phyloP scores from a whole-genome alignment of 2,888 invertebrate species.

The Leptinotarsa haldemani region DNA sequence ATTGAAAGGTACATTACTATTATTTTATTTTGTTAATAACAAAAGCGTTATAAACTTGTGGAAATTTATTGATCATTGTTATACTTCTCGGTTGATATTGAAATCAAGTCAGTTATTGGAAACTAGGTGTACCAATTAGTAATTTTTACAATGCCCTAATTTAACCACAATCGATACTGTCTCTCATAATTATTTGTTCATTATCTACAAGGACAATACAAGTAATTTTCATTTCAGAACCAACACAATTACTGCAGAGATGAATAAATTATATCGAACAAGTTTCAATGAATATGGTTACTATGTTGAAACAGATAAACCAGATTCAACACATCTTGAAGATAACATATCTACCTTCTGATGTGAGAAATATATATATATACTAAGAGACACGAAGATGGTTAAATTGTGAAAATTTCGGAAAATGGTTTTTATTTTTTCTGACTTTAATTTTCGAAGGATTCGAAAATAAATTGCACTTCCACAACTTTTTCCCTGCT shows the following conservation, averaged over 20 bases:
- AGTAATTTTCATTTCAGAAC: background rate
- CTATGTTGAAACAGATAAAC: background rate
- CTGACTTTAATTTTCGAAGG: no score
- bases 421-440: no score
- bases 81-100: background rate
- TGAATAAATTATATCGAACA: background rate
- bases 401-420: no score
- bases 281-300: background rate
- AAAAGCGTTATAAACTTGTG: no score
- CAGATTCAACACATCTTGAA: no score
- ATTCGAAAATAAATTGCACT: no score
- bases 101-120: background rate
- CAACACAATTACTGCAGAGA: background rate
- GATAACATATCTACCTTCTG: no score
- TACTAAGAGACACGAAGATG: no score
- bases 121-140: conserved; percentile 16
- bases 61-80: background rate
- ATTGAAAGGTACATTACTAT: no score
- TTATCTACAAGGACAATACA: conserved; percentile 9
- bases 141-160: background rate
- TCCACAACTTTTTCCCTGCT: no score
- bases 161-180: background rate
- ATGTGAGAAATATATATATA: no score
- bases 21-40: no score
- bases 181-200: background rate